Base-by-base conservation (phyloP, 2,888 invertebrate genomes). In the Drosophila mettleri region DNA sequence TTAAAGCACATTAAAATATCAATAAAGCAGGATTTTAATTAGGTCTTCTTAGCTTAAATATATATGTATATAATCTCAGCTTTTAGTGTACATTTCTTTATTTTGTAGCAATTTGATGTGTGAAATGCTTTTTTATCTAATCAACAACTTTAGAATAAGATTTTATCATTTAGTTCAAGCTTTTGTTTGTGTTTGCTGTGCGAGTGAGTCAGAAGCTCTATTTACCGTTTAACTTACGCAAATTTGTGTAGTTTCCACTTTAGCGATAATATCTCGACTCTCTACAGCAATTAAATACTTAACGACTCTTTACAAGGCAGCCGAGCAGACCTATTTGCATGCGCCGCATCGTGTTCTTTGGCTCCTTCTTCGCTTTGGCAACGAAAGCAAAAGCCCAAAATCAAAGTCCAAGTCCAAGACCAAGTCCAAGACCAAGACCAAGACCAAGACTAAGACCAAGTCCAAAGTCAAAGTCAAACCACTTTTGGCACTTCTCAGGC, bases 301-400 rank as follows among this genome's bases (percentile, higher is more conserved):
- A 24, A 16, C 34, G n/a, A n/a, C 49, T n/a, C 49, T 34, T 4
- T 18, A 38, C 27, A 14, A 10, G 14, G 10, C 22, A 16, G 16
- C 12, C 27, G 6, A 43, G 5, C n/a, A 27, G 24, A 27, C 10
- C 43, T 43, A 43, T 43, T 43, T 24, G n/a, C 29, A 41, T 31
- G 54, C 8, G 9, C n/a, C 5, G 33, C 5, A 24, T 24, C 14
- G 22, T 24, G 41, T 14, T 33, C 22, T 6, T 7, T 7, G 22
- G 24, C 20, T 53, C 22, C 16, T 16, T 22, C 14, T 9, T 10
- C 18, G 14, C 31, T 38, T 63, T 60, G 62, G 38, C 18, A 69
- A 57, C 10, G 74, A 75, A 75, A 75, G 57, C 66, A 75, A 70
- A 75, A 60, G 43, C 52, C 31, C 8, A 12, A 54, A 38, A 36